Percentiles rank a stretch among this genome's conserved stretches.
Conservation (phyloP, 53 echinoderm and acorn worm genomes). For the Astropecten irregularis region DNA sequence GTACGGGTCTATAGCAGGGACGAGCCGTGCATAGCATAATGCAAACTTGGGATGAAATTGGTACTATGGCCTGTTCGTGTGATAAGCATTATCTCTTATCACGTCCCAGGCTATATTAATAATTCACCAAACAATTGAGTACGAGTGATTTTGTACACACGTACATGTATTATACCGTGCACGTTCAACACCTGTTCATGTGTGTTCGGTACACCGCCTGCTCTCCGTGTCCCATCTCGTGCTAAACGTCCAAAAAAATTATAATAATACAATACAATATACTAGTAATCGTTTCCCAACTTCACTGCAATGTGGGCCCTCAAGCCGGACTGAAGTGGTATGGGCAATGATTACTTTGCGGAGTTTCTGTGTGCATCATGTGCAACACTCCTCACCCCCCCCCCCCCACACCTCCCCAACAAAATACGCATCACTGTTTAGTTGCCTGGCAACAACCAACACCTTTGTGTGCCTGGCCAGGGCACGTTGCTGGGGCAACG, state of each 20-base stretch:
- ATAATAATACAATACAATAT: no score
- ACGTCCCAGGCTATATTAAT: not conserved
- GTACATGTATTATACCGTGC: no score
- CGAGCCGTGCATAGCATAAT: no score
- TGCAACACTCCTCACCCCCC: not conserved
- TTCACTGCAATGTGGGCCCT: not conserved
- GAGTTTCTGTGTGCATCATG: not conserved
- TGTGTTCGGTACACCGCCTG: not conserved
- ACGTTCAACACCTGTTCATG: not conserved
- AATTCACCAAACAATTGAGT: not conserved
- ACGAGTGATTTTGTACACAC: not conserved
- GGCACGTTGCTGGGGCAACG: slow-evolving; percentile 17
- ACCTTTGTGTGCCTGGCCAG: not conserved
- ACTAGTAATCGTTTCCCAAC: slow-evolving; percentile 8
- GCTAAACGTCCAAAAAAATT: not conserved
- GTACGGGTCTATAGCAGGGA: no score
- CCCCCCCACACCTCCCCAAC: no score
- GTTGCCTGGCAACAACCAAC: not conserved
- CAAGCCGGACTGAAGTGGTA: not conserved
- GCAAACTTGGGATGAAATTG: no score
- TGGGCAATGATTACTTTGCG: not conserved
- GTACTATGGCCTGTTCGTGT: no score
- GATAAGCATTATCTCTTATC: no score
- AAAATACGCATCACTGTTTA: not conserved
- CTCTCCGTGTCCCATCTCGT: not conserved